Evolutionary conservation across 2,113 vertebrate species (phyloP).

Genomic region (Clarias macrocephalus): DNA sequence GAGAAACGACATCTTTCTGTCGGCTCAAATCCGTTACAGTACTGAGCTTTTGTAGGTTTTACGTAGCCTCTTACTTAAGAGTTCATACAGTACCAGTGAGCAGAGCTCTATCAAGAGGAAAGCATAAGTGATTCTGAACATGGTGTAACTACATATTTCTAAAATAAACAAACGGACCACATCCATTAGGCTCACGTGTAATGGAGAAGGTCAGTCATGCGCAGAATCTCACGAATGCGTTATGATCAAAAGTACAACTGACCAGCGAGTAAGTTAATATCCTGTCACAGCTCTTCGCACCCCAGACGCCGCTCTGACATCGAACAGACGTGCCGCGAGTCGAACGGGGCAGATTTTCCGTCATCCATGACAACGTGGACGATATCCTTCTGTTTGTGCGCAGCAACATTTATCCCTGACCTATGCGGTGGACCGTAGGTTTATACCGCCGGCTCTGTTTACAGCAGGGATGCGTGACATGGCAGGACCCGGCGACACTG

Average conservation of each 20-base stretch:
- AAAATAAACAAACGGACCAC: neutral
- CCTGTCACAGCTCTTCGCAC: conserved; percentile 18
- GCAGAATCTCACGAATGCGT: conserved; percentile 12
- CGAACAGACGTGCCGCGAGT: neutral
- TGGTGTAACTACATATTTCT: conserved; percentile 1
- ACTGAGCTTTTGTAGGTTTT: neutral
- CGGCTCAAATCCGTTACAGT: neutral
- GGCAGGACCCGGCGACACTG: conserved; percentile 8
- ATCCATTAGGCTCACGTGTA: neutral
- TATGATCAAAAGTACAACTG: neutral
- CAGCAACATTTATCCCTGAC: conserved; percentile 32
- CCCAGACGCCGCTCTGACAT: neutral
- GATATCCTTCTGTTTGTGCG: neutral
- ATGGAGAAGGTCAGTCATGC: conserved; percentile 21
- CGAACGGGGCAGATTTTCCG: neutral
- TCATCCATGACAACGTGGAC: neutral
- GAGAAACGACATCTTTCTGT: neutral
- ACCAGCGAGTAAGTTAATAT: conserved; percentile 9
- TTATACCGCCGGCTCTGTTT: conserved; percentile 33
- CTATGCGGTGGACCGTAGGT: neutral
- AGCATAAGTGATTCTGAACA: neutral
- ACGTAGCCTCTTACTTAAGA: neutral
- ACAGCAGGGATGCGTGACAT: conserved; percentile 26
- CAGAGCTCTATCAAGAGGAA: neutral
- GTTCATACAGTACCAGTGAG: neutral